A percentile compares a stretch with the other conserved stretches of the same genome.
These are phyloP conservation scores for Neuroterus valhalla DNA, from an alignment of 1,140 invertebrate genomes.

Conservation along the genomic window DNA sequence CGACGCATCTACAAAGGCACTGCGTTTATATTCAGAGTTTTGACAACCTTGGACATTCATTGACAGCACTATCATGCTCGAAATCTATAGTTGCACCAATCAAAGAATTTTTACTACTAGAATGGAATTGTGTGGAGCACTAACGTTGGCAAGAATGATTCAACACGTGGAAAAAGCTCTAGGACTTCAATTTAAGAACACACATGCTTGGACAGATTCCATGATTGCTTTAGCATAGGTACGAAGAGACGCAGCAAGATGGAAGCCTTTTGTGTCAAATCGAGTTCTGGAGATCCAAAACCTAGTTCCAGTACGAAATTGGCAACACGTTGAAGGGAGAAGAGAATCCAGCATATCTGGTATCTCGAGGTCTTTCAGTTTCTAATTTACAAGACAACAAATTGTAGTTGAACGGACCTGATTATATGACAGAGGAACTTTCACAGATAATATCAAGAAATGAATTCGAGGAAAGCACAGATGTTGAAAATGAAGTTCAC, in stretches of 20 bases:
- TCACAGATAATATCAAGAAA: neutral
- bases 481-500: neutral
- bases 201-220: conserved; percentile 36
- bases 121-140: conserved; percentile 46
- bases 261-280: conserved; percentile 64
- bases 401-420: conserved; percentile 30
- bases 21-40: conserved; percentile 32
- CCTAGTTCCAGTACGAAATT: conserved; percentile 45
- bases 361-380: conserved; percentile 45
- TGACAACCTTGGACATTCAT: conserved; percentile 32
- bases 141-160: conserved; percentile 35
- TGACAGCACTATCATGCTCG: conserved; percentile 16
- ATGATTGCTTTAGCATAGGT: conserved; percentile 64
- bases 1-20: conserved; percentile 38
- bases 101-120: conserved; percentile 47
- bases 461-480: neutral
- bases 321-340: conserved; percentile 53
- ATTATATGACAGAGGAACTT: neutral
- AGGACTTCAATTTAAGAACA: neutral
- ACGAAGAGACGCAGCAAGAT: conserved; percentile 44
- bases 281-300: conserved; percentile 57
- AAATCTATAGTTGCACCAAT: conserved; percentile 53
- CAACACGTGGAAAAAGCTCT: conserved; percentile 13
- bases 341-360: conserved; percentile 57
- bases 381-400: neutral